Evolutionary conservation across 2,797 vertebrate species (phyloP).

Genomic region (Antennarius maculatus): DNA sequence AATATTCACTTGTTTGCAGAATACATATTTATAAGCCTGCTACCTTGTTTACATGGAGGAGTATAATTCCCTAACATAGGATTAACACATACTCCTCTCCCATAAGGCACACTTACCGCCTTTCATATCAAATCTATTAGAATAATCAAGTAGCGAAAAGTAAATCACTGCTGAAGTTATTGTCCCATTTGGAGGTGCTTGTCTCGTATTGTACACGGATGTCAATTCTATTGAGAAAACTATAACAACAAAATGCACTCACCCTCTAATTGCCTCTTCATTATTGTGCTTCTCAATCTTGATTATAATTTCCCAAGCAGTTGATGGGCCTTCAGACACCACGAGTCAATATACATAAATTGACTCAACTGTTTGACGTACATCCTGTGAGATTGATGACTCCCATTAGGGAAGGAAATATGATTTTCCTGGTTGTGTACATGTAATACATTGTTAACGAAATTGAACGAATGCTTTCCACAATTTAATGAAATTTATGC

Average conservation of each 20-base stretch:
- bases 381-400: constrained; percentile 33
- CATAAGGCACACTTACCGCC: constrained; percentile 3
- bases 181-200: constrained; percentile 9
- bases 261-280: constrained; percentile 49
- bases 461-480: constrained; percentile 4
- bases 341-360: constrained; percentile 25
- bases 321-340: constrained; percentile 39
- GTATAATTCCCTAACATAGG: constrained; percentile 23
- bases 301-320: constrained; percentile 49
- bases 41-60: constrained; percentile 23
- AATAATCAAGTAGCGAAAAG: constrained; percentile 54
- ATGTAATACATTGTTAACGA: constrained; percentile 17
- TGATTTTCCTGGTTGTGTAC: background rate
- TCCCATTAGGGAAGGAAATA: constrained; percentile 40
- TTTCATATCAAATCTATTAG: constrained; percentile 55
- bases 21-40: constrained; percentile 19
- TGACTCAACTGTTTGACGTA: constrained; percentile 7
- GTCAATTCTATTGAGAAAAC: constrained; percentile 45
- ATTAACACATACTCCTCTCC: constrained; percentile 24
- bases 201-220: constrained; percentile 16
- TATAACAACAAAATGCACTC: constrained; percentile 55
- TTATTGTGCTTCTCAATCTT: constrained; percentile 52
- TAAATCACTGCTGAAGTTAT: constrained; percentile 33
- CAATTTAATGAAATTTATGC: constrained; percentile 7
- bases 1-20: constrained; percentile 54